phyloP scores from a whole-genome alignment of 2,113 vertebrate genomes.

The human region GRCh38 chr18:29773001-29773500 shows the following conservation, averaged over 20 bases:
- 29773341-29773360: slow-evolving; percentile 60
- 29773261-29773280: slow-evolving; percentile 57
- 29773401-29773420: slow-evolving; percentile 59
- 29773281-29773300: slow-evolving; percentile 76
- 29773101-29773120: not conserved
- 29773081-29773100: not conserved
- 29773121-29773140: not conserved
- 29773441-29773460: slow-evolving; percentile 57
- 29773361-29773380: slow-evolving; percentile 63
- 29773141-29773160: slow-evolving; percentile 63
- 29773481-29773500: not conserved
- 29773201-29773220: slow-evolving; percentile 70
- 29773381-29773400: slow-evolving; percentile 72
- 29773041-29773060: not conserved
- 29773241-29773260: slow-evolving; percentile 71
- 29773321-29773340: slow-evolving; percentile 63
- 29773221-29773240: slow-evolving; percentile 62
- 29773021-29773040: not conserved
- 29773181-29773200: slow-evolving; percentile 73
- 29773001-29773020: not conserved
- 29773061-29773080: not conserved
- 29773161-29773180: slow-evolving; percentile 70
- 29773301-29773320: slow-evolving; percentile 61
- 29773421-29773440: slow-evolving; percentile 66
- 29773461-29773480: slow-evolving; percentile 59